Evolutionary conservation across 2,797 vertebrate species (phyloP).

Genomic region (Tinamus major): DNA sequence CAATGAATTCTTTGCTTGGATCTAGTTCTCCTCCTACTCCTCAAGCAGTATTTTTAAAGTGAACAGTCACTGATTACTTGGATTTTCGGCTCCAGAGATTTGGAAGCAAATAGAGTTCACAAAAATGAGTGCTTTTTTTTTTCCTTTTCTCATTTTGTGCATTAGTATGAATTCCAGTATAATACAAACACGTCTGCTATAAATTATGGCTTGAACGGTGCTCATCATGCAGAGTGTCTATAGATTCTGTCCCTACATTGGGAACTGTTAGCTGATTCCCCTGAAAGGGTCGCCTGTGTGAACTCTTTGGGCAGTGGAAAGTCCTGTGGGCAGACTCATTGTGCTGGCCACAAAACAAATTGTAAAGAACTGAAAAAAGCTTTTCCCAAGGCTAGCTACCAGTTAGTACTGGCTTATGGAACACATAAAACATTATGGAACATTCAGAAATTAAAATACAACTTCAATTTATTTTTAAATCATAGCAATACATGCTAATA

Average conservation of each 20-base stretch:
- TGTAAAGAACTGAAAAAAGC: not conserved
- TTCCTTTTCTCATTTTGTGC: not conserved
- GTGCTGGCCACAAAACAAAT: slow-evolving; percentile 16
- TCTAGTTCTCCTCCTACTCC: not conserved
- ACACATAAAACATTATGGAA: not conserved
- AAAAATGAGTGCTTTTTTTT: not conserved
- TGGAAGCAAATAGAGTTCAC: not conserved
- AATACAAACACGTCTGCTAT: not conserved
- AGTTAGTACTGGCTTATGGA: not conserved
- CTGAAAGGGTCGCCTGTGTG: not conserved
- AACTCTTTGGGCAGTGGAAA: not conserved
- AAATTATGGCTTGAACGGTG: not conserved
- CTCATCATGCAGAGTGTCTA: not conserved
- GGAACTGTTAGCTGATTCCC: not conserved
- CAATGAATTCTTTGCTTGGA: not conserved
- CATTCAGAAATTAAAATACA: not conserved
- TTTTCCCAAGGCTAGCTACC: slow-evolving; percentile 10
- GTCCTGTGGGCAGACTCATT: not conserved
- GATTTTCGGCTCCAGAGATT: not conserved
- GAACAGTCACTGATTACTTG: not conserved
- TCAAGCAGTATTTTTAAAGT: slow-evolving; percentile 41
- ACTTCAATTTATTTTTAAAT: not conserved
- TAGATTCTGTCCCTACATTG: not conserved
- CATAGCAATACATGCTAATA: not conserved
- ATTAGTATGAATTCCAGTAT: not conserved